Conservation (phyloP, 2,113 vertebrate genomes). For the Nycticorax nycticorax region DNA sequence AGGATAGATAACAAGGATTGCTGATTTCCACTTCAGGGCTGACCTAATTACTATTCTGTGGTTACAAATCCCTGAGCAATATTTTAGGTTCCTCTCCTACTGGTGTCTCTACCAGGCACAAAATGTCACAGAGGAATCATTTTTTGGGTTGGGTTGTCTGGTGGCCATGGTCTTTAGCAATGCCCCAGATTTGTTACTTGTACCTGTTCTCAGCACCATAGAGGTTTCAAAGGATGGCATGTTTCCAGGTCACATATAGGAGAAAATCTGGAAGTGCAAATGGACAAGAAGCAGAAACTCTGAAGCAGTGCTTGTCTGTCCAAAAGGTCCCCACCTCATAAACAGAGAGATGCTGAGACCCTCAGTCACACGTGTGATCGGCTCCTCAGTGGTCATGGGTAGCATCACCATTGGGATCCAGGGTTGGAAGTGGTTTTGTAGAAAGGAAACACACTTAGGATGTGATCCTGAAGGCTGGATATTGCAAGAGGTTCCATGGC, state of each 20-base stretch:
- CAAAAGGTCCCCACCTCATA: not conserved
- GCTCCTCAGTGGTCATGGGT: not conserved
- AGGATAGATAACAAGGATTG: not conserved
- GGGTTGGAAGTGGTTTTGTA: not conserved
- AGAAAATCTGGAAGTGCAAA: not conserved
- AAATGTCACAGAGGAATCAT: not conserved
- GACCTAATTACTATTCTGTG: not conserved
- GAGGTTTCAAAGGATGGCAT: not conserved
- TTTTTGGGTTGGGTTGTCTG: not conserved
- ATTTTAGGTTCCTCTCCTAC: not conserved
- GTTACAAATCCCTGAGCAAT: not conserved
- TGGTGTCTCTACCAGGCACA: not conserved
- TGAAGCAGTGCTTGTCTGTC: not conserved
- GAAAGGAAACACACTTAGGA: not conserved
- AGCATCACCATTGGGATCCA: not conserved
- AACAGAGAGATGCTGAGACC: not conserved
- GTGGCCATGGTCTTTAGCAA: accelerated
- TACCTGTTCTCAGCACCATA: not conserved
- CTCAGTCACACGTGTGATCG: not conserved
- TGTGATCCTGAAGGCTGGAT: not conserved
- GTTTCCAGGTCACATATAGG: not conserved
- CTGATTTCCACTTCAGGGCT: not conserved
- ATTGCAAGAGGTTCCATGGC: not conserved
- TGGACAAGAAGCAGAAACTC: not conserved
- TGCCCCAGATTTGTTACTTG: accelerated